Percentiles rank a stretch among this genome's conserved stretches.
Conservation (phyloP, 2,797 vertebrate genomes). For the Limnodromus scolopaceus region DNA sequence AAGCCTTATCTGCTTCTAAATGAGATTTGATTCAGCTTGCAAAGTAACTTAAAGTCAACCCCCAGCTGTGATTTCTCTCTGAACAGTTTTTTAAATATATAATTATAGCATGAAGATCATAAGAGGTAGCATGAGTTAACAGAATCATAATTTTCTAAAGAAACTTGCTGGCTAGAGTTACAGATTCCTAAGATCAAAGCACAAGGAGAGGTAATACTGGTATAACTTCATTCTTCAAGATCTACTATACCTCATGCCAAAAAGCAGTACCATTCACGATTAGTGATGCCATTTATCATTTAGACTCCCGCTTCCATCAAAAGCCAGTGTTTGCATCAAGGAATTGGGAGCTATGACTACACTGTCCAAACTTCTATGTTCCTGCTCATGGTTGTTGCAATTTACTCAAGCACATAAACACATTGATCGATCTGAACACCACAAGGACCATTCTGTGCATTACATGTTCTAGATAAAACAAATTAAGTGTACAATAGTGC, state of each 20-base stretch:
- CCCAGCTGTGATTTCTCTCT: constrained; percentile 27
- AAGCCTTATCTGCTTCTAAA: constrained; percentile 29
- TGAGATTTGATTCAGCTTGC: constrained; percentile 7
- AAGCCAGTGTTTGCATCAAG: background rate
- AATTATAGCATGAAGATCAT: constrained; percentile 28
- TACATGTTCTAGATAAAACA: background rate
- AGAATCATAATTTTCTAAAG: constrained; percentile 12
- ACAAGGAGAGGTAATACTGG: background rate
- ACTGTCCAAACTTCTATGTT: background rate
- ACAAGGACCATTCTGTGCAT: background rate
- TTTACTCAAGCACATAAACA: background rate
- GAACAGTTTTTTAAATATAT: background rate
- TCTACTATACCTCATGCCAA: background rate
- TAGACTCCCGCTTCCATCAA: background rate
- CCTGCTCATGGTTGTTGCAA: background rate
- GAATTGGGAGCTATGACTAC: background rate
- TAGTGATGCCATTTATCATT: background rate
- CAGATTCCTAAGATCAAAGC: background rate
- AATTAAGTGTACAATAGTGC: background rate
- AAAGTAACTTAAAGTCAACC: constrained; percentile 19
- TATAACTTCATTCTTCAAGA: background rate
- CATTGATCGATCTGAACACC: background rate
- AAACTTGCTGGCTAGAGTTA: background rate
- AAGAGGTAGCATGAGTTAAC: background rate
- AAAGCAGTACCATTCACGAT: background rate